A percentile compares a stretch with the other conserved stretches of the same genome.
Evolutionary conservation across 2,113 vertebrate genomes (phyloP).

Genomic region (Pogonocichla stellata): DNA sequence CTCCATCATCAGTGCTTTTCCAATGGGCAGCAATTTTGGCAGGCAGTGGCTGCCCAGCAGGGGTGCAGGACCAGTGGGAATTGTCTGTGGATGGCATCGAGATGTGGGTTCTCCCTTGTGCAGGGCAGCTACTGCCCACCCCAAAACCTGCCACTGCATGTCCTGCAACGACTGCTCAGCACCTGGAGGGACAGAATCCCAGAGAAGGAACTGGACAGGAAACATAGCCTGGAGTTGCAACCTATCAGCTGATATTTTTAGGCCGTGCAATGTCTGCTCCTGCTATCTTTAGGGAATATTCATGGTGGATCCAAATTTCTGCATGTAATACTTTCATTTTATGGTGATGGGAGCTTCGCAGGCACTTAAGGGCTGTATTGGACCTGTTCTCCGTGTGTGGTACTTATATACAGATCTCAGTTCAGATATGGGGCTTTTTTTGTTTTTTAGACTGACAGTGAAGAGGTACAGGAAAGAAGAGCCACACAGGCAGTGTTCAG

Average conservation of each 20-base stretch:
- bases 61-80: accelerated
- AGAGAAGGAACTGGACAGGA: not conserved
- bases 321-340: accelerated
- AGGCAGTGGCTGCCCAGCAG: not conserved
- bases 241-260: not conserved
- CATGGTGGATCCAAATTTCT: not conserved
- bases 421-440: not conserved
- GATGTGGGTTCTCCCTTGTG: not conserved
- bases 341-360: not conserved
- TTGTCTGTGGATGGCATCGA: accelerated
- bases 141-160: not conserved
- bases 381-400: accelerated
- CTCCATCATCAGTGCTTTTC: not conserved
- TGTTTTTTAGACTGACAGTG: not conserved
- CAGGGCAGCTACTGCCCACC: not conserved
- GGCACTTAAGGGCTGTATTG: not conserved
- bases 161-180: not conserved
- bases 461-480: not conserved
- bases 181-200: not conserved
- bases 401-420: not conserved
- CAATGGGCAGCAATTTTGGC: accelerated
- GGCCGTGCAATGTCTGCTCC: not conserved
- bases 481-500: not conserved
- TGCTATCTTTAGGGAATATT: not conserved
- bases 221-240: not conserved